Evolutionary conservation across 37 sponge, comb jelly and placozoan genomes (phyloP), one percentile per base, ranked within the genome.

Genomic region (Aplysina aerophoba): DNA sequence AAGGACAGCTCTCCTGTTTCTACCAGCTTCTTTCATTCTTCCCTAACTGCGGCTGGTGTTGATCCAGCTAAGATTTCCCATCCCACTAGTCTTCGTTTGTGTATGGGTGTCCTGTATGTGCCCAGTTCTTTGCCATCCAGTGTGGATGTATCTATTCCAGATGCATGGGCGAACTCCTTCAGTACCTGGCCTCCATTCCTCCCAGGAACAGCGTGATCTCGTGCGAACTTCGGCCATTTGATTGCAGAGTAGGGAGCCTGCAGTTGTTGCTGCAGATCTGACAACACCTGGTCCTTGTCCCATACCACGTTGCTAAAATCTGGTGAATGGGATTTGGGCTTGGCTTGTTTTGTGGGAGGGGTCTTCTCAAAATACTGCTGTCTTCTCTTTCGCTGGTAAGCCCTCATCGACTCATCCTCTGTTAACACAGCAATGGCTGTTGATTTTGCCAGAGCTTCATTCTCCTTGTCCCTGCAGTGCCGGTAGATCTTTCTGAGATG

Each of bases 171-270:
- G 37, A 80, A 79, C 79, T 86, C 81, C 21, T 66, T 80, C 21
- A 61, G 69, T 30, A 62, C 64, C 31, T 85, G 77, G 3, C 85
- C 85, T 3, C 54, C 39, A 60, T 85, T 85, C 53, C n/a, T 25
- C 31, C 80, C 86, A 40, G 65, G 80, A 44, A 86, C 40, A 61
- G 28, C 69, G 53, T 86, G 86, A 56, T 86, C 66, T 37, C 54
- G 20, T 44, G 86, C 86, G 30, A 83, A 83, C 31, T 83, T 5
- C 5, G 54, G 28, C 84, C 84, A 81, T 37, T 81, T 81, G 38
- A 81, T 81, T 62, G 80, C 44, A 55, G 82, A 27, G 59, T 15
- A 19, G 27, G 82, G 64, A 27, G 39, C 82, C 15, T 24, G 14
- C 15, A 57, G 66, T 6, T 61, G 65, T 59, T 81, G 14, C 38